A percentile compares a stretch with the other conserved stretches of the same genome.
phyloP scores from a whole-genome alignment of 2,113 vertebrate genomes.

The Dipodomys spectabilis region DNA sequence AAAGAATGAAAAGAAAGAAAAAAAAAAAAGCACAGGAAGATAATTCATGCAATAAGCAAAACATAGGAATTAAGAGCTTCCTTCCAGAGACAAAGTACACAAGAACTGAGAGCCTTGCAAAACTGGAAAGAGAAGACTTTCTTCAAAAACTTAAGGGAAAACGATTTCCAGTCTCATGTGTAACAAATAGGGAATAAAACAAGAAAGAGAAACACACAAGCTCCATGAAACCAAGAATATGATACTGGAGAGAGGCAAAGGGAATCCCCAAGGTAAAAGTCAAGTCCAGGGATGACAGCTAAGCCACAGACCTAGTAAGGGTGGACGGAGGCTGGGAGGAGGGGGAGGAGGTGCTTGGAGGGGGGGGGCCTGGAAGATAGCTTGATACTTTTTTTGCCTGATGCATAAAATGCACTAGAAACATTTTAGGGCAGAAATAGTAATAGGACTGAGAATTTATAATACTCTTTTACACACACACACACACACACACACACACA shows the following conservation, averaged over 20 bases:
- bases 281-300: not conserved
- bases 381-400: not conserved
- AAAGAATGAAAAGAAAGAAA: not conserved
- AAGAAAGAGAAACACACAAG: not conserved
- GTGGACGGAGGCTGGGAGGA: not conserved
- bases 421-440: not conserved
- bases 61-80: conserved; percentile 5
- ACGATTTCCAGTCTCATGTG: not conserved
- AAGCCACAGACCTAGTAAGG: not conserved
- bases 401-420: not conserved
- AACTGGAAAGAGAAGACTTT: conserved; percentile 20
- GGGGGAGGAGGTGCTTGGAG: no score
- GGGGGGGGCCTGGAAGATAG: not conserved
- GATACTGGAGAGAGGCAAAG: not conserved
- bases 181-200: not conserved
- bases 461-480: not conserved
- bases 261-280: not conserved
- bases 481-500: no score
- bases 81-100: conserved; percentile 27
- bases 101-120: conserved; percentile 14
- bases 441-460: not conserved
- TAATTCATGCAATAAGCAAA: not conserved
- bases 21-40: not conserved
- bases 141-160: conserved; percentile 24
- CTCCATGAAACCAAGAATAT: conserved; percentile 8